These are phyloP conservation scores for Triplophysa dalaica DNA, from an alignment of 2,113 vertebrate species.

Conservation along the genomic window DNA sequence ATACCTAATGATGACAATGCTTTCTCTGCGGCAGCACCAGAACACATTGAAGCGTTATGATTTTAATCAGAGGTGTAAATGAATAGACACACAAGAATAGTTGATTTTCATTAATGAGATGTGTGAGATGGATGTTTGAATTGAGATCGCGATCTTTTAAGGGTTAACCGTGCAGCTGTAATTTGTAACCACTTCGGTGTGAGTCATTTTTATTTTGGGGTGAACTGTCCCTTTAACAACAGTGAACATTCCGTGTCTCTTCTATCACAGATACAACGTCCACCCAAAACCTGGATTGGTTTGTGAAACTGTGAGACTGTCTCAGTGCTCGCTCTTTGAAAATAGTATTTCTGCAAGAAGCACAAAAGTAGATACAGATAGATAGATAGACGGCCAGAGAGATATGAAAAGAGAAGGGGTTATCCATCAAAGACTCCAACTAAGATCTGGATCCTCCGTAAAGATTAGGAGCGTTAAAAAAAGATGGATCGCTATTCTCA, in stretches of 20 bases:
- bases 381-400: conserved; percentile 13
- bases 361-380: conserved; percentile 52
- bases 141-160: too few relatives aligned
- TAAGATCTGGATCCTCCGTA: conserved; percentile 84
- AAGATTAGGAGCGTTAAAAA: conserved; percentile 87
- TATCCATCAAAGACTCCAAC: conserved; percentile 66
- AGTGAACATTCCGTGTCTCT: conserved; percentile 53
- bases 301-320: conserved; percentile 59
- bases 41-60: too few relatives aligned
- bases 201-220: conserved; percentile 42
- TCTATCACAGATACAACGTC: conserved; percentile 56
- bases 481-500: conserved; percentile 88
- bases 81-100: too few relatives aligned
- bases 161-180: too few relatives aligned
- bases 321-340: conserved; percentile 65
- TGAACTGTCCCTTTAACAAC: conserved; percentile 56
- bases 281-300: conserved; percentile 60
- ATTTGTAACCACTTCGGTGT: too few relatives aligned
- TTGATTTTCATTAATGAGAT: too few relatives aligned
- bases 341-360: conserved; percentile 71
- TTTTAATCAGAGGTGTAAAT: too few relatives aligned
- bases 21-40: too few relatives aligned
- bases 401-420: conserved; percentile 46
- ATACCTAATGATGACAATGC: too few relatives aligned
- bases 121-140: too few relatives aligned